Evolutionary conservation across 2,113 vertebrate genomes (phyloP).

Genomic region (Hydropotes inermis): DNA sequence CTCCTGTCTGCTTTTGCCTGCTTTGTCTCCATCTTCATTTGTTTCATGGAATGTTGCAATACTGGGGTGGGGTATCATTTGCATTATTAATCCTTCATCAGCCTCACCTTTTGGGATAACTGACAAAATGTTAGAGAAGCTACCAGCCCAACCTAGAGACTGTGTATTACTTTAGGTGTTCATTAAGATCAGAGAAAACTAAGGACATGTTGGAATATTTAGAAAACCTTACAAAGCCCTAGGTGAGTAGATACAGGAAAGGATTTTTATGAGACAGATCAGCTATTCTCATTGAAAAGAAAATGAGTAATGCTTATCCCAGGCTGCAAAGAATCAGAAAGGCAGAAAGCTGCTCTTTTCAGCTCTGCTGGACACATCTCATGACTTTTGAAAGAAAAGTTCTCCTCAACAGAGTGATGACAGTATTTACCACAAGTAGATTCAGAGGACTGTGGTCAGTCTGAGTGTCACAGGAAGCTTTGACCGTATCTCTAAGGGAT

Average conservation of each 20-base stretch:
- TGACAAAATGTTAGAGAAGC: conserved; percentile 15
- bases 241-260: not conserved
- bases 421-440: not conserved
- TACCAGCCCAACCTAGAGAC: conserved; percentile 33
- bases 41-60: conserved; percentile 79
- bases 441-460: not conserved
- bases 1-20: conserved; percentile 82
- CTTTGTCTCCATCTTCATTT: conserved; percentile 78
- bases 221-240: not conserved
- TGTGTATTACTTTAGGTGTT: conserved; percentile 33
- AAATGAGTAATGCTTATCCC: conserved; percentile 27
- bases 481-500: not conserved
- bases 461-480: not conserved
- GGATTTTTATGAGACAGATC: not conserved
- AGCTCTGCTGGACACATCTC: not conserved
- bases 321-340: conserved; percentile 14
- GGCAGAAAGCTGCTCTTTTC: not conserved
- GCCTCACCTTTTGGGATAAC: conserved; percentile 46
- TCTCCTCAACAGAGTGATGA: not conserved
- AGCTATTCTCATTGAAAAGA: not conserved
- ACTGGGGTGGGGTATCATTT: conserved; percentile 57
- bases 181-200: not conserved
- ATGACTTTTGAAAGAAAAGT: not conserved
- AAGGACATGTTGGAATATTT: conserved; percentile 5
- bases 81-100: conserved; percentile 64